These are phyloP conservation scores for Bergia sp. DNA, from an alignment of 92 coral and sea anemone genomes.

Conservation along the genomic window DNA sequence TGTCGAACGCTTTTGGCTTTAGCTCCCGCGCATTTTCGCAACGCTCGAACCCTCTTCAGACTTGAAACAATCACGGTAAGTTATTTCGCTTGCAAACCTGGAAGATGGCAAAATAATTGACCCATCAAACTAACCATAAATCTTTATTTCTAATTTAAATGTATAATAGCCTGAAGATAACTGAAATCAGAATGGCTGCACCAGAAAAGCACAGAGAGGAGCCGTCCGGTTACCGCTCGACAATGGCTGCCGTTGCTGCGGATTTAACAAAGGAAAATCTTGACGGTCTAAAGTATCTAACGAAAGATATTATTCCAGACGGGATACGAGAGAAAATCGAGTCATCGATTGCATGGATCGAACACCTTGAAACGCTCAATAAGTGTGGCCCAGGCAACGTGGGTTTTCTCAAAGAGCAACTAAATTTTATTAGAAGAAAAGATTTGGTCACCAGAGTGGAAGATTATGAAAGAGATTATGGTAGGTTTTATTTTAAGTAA, in stretches of 20 bases:
- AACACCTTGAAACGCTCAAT: neutral
- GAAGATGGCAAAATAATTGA: too few relatives aligned
- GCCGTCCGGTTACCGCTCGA: neutral
- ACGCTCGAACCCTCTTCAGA: too few relatives aligned
- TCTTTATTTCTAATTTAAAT: too few relatives aligned
- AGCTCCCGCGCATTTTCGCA: too few relatives aligned
- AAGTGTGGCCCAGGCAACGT: slow-evolving; percentile 9
- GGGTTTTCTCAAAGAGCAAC: neutral
- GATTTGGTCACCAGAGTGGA: neutral
- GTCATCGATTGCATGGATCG: neutral
- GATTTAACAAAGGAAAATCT: neutral
- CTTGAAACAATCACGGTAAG: too few relatives aligned
- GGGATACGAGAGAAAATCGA: slow-evolving; percentile 1
- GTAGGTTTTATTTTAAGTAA: slow-evolving; percentile 3
- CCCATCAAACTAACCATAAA: too few relatives aligned
- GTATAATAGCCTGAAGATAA: neutral
- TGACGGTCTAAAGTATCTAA: slow-evolving; percentile 9
- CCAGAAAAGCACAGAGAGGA: neutral
- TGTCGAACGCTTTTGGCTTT: too few relatives aligned
- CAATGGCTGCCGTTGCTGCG: slow-evolving; percentile 6
- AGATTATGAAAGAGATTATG: neutral
- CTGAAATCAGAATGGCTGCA: neutral
- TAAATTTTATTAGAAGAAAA: neutral
- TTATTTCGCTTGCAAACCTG: too few relatives aligned
- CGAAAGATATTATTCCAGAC: neutral